Evolutionary conservation across 2,888 invertebrate species (phyloP).

Genomic region (Drosophila tanythrix): DNA sequence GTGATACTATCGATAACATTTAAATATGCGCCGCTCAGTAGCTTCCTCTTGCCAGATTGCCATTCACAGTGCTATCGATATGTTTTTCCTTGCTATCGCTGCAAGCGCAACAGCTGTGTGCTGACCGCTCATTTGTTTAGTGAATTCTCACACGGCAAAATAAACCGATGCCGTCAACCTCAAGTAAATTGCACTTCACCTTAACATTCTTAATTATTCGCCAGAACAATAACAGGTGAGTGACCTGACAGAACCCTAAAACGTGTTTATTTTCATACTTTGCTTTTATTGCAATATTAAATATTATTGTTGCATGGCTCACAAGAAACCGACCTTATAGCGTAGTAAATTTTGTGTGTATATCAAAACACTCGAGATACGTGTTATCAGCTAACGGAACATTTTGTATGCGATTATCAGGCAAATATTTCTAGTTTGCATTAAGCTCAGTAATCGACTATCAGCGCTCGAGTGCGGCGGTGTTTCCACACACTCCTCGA

Average conservation of each 20-base stretch:
- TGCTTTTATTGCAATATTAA: slow-evolving; percentile 7
- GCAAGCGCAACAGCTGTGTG: slow-evolving; percentile 36
- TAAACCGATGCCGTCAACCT: slow-evolving; percentile 19
- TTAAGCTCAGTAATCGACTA: slow-evolving; percentile 52
- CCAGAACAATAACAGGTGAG: slow-evolving; percentile 31
- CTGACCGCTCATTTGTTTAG: slow-evolving; percentile 45
- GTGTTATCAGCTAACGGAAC: slow-evolving; percentile 57
- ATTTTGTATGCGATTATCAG: slow-evolving; percentile 49
- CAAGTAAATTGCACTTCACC: neutral
- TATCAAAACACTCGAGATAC: slow-evolving; percentile 17
- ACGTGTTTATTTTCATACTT: neutral
- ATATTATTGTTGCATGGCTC: neutral
- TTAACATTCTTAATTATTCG: slow-evolving; percentile 1
- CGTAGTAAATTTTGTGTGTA: slow-evolving; percentile 3
- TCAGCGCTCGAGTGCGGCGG: slow-evolving; percentile 49
- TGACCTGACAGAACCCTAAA: slow-evolving; percentile 1
- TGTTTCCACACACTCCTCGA: slow-evolving; percentile 15
- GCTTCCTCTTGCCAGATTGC: neutral
- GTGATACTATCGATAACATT: neutral
- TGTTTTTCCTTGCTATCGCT: slow-evolving; percentile 17
- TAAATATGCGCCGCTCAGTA: neutral
- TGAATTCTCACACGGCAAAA: slow-evolving; percentile 7
- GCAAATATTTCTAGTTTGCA: slow-evolving; percentile 29
- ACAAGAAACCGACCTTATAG: neutral
- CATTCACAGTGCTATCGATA: slow-evolving; percentile 26